phyloP scores from a whole-genome alignment of 2,113 vertebrate species.

The Daphoenositta chrysoptera region DNA sequence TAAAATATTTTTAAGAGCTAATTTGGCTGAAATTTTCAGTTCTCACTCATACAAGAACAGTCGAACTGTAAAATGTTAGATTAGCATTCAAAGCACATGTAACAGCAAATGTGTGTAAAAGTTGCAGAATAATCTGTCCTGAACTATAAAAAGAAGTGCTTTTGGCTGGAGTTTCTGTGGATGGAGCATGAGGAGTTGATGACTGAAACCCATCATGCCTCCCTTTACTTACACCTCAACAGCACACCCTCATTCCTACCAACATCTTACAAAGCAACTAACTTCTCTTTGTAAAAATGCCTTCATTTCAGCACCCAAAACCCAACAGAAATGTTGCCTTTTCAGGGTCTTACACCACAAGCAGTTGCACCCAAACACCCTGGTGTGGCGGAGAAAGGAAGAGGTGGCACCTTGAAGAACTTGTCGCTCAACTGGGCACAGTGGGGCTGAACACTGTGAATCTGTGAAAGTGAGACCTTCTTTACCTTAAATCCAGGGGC shows the following conservation, averaged over 20 bases:
- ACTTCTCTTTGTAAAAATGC: neutral
- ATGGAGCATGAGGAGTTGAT: neutral
- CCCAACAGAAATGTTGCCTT: neutral
- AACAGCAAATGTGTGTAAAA: neutral
- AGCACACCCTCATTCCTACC: neutral
- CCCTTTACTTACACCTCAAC: neutral
- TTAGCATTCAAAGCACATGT: neutral
- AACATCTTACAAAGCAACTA: neutral
- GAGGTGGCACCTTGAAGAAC: neutral
- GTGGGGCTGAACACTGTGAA: neutral
- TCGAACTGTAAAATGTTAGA: neutral
- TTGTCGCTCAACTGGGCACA: neutral
- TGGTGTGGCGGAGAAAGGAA: neutral
- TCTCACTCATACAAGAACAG: neutral
- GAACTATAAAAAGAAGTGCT: neutral
- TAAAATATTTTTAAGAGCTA: neutral
- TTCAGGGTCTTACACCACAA: neutral
- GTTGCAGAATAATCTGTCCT: neutral
- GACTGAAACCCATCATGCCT: neutral
- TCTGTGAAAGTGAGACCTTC: neutral
- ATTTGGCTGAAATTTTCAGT: neutral
- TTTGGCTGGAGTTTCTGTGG: neutral
- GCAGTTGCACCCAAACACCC: neutral
- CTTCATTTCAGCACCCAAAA: neutral
- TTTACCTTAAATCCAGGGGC: constrained; percentile 94